These are phyloP conservation scores for Thomomys bottae DNA, from an alignment of 2,113 vertebrate genomes.

Conservation along the genomic window DNA sequence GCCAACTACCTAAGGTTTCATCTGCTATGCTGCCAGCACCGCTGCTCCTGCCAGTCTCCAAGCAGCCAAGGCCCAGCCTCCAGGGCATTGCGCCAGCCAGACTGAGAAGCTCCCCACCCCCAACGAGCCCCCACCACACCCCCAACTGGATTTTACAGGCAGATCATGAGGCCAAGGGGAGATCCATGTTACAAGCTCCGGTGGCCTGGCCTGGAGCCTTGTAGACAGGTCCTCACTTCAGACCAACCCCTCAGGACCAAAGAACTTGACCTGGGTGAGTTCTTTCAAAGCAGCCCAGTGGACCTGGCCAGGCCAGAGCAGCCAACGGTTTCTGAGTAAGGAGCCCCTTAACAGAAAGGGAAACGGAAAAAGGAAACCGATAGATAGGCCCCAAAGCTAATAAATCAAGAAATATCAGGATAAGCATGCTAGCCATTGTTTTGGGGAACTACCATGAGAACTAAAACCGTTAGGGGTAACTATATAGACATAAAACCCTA, in stretches of 20 bases:
- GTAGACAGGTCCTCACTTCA: not conserved
- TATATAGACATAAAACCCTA: too few relatives aligned
- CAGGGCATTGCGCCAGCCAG: not conserved
- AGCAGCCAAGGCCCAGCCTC: not conserved
- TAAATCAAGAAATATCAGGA: constrained; percentile 19
- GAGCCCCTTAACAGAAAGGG: not conserved
- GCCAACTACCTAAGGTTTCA: not conserved
- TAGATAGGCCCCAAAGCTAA: constrained; percentile 20
- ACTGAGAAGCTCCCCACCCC: too few relatives aligned
- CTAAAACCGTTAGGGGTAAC: not conserved
- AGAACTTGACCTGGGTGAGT: not conserved
- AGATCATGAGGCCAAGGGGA: too few relatives aligned
- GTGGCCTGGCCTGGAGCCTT: not conserved
- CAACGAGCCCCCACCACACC: too few relatives aligned
- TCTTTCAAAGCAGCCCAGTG: too few relatives aligned
- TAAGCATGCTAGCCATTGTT: not conserved
- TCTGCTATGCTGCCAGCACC: not conserved
- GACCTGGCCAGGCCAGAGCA: too few relatives aligned
- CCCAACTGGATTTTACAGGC: too few relatives aligned
- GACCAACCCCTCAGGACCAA: not conserved
- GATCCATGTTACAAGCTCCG: not conserved
- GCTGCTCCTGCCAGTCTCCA: fast-evolving
- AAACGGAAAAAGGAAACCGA: not conserved
- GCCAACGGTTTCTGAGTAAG: not conserved
- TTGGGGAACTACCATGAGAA: not conserved